These are phyloP conservation scores for Molossus molossus DNA, from an alignment of 2,797 vertebrate species.

Conservation along the genomic window DNA sequence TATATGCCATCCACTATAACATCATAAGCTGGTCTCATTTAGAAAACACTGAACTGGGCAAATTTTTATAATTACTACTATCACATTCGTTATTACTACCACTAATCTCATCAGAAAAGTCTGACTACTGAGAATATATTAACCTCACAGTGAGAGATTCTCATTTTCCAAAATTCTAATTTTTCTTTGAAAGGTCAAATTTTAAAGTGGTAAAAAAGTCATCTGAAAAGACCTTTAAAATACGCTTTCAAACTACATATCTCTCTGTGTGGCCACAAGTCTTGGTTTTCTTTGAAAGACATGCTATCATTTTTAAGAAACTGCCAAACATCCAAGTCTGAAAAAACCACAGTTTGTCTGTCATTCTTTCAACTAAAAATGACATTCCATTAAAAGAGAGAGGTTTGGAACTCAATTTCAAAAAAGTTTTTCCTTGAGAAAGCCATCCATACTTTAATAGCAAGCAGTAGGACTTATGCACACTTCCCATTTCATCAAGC, in stretches of 20 bases:
- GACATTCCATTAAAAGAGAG: neutral
- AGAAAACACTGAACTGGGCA: neutral
- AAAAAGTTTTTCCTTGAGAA: neutral
- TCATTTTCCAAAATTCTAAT: slow-evolving; percentile 48
- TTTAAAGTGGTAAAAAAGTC: slow-evolving; percentile 16
- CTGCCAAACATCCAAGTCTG: slow-evolving; percentile 18
- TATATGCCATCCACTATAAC: neutral
- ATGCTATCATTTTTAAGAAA: slow-evolving; percentile 20
- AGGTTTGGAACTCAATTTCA: neutral
- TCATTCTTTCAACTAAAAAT: slow-evolving; percentile 50
- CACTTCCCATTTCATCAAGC: neutral
- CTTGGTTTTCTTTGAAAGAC: neutral
- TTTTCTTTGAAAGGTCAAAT: slow-evolving; percentile 44
- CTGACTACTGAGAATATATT: neutral
- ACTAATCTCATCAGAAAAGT: slow-evolving; percentile 49
- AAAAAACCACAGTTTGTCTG: neutral
- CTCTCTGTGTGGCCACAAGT: neutral
- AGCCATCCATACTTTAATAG: neutral
- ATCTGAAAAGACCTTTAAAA: slow-evolving; percentile 14
- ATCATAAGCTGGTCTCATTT: neutral
- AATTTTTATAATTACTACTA: slow-evolving; percentile 43
- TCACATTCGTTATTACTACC: neutral
- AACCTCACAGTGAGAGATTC: neutral
- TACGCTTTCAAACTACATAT: neutral
- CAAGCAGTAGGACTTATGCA: neutral